Percentiles rank a stretch among this genome's conserved stretches.
Conservation (phyloP, 2,797 vertebrate species). For the Gymnothorax javanicus region DNA sequence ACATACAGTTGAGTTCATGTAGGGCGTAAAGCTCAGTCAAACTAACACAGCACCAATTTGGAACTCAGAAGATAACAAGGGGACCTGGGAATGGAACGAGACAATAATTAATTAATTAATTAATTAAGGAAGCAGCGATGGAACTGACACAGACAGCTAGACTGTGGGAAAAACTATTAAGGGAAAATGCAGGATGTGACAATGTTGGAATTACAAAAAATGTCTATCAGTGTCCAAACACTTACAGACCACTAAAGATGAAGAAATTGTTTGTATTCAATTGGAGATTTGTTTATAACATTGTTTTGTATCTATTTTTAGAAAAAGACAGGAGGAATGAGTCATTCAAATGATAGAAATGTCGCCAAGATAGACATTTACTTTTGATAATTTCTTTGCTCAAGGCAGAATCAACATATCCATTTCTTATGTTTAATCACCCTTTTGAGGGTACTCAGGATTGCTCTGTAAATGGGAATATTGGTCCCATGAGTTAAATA, state of each 20-base stretch:
- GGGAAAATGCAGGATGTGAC: no score
- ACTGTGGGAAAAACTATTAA: no score
- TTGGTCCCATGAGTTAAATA: slow-evolving; percentile 41
- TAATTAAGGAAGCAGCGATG: no score
- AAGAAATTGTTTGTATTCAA: background rate
- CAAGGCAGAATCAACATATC: slow-evolving; percentile 45
- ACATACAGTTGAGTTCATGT: background rate
- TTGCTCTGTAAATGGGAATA: slow-evolving; percentile 42
- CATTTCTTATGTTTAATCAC: slow-evolving; percentile 47
- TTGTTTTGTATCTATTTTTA: background rate
- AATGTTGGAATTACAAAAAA: no score
- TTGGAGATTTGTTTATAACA: background rate
- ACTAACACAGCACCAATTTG: background rate
- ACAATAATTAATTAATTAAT: no score
- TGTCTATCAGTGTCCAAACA: no score
- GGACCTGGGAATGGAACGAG: no score
- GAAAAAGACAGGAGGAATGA: background rate
- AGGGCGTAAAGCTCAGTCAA: background rate
- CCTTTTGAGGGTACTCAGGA: slow-evolving; percentile 48
- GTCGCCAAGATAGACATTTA: slow-evolving; percentile 28
- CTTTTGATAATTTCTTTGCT: slow-evolving; percentile 40
- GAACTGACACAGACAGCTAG: no score
- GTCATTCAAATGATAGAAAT: slow-evolving; percentile 22
- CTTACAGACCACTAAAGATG: no score
- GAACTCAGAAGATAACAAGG: no score